phyloP scores from a whole-genome alignment of 2,888 invertebrate species.

The Agriopis aurantiaria region DNA sequence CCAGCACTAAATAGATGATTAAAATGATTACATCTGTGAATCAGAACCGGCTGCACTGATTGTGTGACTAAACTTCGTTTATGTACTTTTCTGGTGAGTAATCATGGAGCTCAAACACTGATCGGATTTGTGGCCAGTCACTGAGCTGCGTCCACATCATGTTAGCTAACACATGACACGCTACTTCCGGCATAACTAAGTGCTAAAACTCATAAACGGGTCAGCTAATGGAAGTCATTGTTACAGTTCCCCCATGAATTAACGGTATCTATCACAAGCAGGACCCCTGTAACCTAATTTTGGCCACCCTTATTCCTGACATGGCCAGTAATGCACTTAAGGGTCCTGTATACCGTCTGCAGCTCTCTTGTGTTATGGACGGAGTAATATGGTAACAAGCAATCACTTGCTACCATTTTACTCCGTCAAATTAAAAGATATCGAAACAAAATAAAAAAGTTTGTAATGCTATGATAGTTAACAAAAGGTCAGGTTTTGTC shows the following conservation, averaged over 20 bases:
- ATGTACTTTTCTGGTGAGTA: conserved; percentile 36
- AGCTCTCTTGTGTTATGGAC: no score
- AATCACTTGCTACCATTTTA: background rate
- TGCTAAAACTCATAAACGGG: conserved; percentile 49
- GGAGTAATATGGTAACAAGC: background rate
- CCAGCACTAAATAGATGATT: conserved; percentile 17
- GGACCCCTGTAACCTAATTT: conserved; percentile 52
- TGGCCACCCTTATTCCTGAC: conserved; percentile 35
- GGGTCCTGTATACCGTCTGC: no score
- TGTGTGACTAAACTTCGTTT: conserved; percentile 37
- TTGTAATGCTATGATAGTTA: no score
- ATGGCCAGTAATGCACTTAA: conserved; percentile 35
- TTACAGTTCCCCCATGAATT: conserved; percentile 49
- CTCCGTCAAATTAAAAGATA: no score
- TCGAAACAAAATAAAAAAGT: no score
- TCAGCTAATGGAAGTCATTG: conserved; percentile 53
- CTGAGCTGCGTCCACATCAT: conserved; percentile 29
- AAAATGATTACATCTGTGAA: conserved; percentile 32
- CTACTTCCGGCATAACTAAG: conserved; percentile 40
- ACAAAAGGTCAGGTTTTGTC: no score
- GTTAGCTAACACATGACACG: conserved; percentile 30
- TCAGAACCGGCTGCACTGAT: conserved; percentile 36
- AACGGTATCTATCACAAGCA: conserved; percentile 43
- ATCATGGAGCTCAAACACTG: conserved; percentile 23
- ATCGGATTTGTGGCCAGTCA: conserved; percentile 23